These are phyloP conservation scores for Tribolium castaneum DNA, from an alignment of 1,140 invertebrate genomes.

Conservation along the genomic window DNA sequence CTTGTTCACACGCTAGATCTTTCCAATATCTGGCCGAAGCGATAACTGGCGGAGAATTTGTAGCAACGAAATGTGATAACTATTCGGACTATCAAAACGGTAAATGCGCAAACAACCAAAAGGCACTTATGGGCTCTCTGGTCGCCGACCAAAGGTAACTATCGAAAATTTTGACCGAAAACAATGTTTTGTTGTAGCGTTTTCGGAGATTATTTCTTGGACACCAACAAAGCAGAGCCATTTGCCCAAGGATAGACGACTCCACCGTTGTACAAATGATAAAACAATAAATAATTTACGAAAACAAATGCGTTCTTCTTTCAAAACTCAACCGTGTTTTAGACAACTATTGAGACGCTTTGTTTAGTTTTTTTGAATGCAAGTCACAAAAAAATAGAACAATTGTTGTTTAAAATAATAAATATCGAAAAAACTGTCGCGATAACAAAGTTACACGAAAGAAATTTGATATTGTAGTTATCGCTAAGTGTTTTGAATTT, in stretches of 20 bases:
- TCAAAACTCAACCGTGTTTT: neutral
- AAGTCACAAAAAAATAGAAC: neutral
- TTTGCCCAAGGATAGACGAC: constrained; percentile 27
- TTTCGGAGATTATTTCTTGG: constrained; percentile 42
- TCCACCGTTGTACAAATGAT: neutral
- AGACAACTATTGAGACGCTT: too few relatives aligned
- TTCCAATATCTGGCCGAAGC: constrained; percentile 58
- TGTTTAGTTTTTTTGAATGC: neutral
- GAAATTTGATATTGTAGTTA: neutral
- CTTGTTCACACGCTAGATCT: constrained; percentile 69
- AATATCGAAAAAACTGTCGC: too few relatives aligned
- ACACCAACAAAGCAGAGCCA: constrained; percentile 37
- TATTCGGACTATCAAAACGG: constrained; percentile 68
- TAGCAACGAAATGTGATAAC: constrained; percentile 67
- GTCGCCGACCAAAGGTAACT: constrained; percentile 62
- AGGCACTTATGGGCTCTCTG: constrained; percentile 69
- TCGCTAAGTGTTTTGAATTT: constrained; percentile 55
- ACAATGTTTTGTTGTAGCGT: constrained; percentile 43
- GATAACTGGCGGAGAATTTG: constrained; percentile 55
- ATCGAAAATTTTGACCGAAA: neutral
- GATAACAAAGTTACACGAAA: too few relatives aligned
- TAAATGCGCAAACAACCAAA: constrained; percentile 66
- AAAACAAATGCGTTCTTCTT: neutral
- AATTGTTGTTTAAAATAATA: too few relatives aligned
- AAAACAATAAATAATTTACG: neutral